These are phyloP conservation scores for Pelvicachromis taeniatus DNA, from an alignment of 2,113 vertebrate species.

Conservation along the genomic window DNA sequence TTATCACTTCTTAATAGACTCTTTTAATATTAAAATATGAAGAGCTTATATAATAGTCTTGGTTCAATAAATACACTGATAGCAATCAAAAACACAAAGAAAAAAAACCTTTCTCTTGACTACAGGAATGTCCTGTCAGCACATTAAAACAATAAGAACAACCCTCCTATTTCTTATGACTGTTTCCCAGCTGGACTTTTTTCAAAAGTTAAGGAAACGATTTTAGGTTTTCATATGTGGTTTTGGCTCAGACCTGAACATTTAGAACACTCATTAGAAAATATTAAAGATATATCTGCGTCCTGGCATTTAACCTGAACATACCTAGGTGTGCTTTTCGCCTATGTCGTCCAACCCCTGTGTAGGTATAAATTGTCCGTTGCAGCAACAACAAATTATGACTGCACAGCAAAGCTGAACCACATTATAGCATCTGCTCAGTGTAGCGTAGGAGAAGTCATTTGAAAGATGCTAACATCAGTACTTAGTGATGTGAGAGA, in stretches of 20 bases:
- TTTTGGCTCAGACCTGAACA: not conserved
- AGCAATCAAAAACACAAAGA: not conserved
- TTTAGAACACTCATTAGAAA: not conserved
- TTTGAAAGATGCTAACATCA: constrained; percentile 42
- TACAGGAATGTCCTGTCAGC: not conserved
- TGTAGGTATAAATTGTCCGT: not conserved
- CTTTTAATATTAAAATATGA: not conserved
- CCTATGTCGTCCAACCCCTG: not conserved
- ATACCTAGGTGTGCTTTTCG: not conserved
- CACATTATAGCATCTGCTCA: constrained; percentile 31
- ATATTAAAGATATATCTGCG: not conserved
- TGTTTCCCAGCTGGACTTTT: not conserved
- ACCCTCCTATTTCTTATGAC: not conserved
- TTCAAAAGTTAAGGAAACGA: not conserved
- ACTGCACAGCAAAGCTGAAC: constrained; percentile 8
- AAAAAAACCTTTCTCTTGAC: not conserved
- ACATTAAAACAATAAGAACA: not conserved
- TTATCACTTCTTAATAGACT: rapidly evolving
- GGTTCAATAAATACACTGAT: not conserved
- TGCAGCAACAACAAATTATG: constrained; percentile 6
- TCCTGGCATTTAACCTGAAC: not conserved
- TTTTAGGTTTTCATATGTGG: not conserved
- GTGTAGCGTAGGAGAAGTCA: constrained; percentile 34
- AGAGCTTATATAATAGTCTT: not conserved
- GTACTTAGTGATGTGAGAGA: constrained; percentile 1